These are phyloP conservation scores for Bradypodion pumilum DNA, from an alignment of 2,797 vertebrate genomes.

Conservation along the genomic window DNA sequence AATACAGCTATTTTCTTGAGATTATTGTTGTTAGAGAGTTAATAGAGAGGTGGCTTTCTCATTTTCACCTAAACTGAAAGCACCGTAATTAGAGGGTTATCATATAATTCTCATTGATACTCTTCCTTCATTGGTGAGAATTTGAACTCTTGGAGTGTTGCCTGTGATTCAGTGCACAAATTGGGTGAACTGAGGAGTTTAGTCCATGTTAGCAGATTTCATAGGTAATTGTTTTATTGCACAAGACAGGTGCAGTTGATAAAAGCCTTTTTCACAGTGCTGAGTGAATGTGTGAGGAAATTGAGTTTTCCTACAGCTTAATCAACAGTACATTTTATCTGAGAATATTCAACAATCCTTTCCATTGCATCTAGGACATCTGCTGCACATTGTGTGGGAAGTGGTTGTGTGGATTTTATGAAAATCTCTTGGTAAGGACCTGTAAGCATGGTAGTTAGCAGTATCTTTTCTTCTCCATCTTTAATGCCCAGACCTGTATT, in stretches of 20 bases:
- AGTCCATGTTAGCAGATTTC: background rate
- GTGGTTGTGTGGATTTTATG: background rate
- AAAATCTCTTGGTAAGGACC: background rate
- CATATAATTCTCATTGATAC: no score
- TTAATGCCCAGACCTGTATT: background rate
- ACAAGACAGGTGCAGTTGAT: background rate
- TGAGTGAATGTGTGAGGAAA: background rate
- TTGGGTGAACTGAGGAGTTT: no score
- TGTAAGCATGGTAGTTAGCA: background rate
- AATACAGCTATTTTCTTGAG: no score
- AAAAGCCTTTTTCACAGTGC: background rate
- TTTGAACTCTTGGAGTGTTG: no score
- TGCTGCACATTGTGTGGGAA: background rate
- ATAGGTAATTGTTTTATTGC: background rate
- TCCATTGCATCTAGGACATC: background rate
- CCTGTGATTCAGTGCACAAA: no score
- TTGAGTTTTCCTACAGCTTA: background rate
- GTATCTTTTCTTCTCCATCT: background rate
- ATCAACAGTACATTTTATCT: background rate
- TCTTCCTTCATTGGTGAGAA: no score
- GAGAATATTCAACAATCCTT: background rate
- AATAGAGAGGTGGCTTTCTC: background rate
- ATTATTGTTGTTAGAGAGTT: background rate
- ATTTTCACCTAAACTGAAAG: background rate
- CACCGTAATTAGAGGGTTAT: no score